Percentiles rank a stretch among this genome's conserved stretches.
These are phyloP conservation scores for Scytalopus superciliaris DNA, from an alignment of 2,113 vertebrate species.

Conservation along the genomic window DNA sequence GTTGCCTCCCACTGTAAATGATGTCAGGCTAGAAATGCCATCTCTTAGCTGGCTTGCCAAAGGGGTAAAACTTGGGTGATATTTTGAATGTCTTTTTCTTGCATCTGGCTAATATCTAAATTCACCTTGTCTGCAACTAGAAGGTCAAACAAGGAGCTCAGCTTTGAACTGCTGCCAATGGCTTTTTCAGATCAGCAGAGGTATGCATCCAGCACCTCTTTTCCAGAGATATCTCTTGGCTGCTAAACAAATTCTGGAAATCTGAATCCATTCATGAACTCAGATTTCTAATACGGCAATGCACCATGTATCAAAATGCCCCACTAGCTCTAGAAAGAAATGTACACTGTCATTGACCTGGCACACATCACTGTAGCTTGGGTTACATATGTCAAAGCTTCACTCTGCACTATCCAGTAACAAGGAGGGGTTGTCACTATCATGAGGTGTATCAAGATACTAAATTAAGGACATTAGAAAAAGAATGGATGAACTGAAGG, in stretches of 20 bases:
- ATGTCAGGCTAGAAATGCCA: background rate
- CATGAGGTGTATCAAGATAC: background rate
- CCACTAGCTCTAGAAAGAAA: constrained; percentile 51
- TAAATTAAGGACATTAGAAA: constrained; percentile 49
- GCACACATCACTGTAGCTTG: constrained; percentile 47
- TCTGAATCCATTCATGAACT: constrained; percentile 75
- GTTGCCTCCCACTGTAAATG: background rate
- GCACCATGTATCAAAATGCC: constrained; percentile 24
- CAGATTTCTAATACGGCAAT: constrained; percentile 28
- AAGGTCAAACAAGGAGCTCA: constrained; percentile 41
- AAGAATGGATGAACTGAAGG: constrained; percentile 22
- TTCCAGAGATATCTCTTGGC: constrained; percentile 52
- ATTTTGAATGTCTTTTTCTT: background rate
- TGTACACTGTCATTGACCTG: constrained; percentile 45
- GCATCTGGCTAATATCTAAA: background rate
- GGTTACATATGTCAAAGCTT: constrained; percentile 51
- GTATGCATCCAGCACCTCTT: constrained; percentile 3
- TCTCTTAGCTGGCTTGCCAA: background rate
- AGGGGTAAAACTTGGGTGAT: background rate
- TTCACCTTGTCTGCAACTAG: constrained; percentile 39
- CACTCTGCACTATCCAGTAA: constrained; percentile 25
- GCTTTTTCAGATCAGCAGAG: constrained; percentile 27
- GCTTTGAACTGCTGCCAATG: constrained; percentile 29
- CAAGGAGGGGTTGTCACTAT: background rate
- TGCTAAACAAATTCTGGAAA: constrained; percentile 60